phyloP scores from a whole-genome alignment of 2,888 invertebrate species.

The Cheilosia vernalis region DNA sequence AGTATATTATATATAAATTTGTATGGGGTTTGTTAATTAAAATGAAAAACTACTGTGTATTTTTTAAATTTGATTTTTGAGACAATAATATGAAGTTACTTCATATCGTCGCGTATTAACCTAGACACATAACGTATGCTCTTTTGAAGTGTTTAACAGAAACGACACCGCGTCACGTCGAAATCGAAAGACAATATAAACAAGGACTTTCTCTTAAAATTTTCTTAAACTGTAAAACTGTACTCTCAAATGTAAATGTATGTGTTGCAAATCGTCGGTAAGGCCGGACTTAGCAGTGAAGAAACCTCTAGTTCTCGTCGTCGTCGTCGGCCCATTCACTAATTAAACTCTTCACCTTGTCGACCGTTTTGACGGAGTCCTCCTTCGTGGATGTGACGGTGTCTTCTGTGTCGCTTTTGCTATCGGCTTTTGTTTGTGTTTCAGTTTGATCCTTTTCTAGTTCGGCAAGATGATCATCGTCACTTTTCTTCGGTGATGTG shows the following conservation, averaged over 20 bases:
- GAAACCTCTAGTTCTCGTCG: constrained; percentile 77
- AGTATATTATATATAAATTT: constrained; percentile 7
- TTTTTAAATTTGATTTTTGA: constrained; percentile 29
- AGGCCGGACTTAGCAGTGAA: not conserved
- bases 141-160: not conserved
- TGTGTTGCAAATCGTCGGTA: not conserved
- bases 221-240: constrained; percentile 21
- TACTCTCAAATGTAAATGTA: constrained; percentile 4
- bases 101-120: constrained; percentile 31
- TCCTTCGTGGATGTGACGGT: constrained; percentile 40
- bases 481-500: constrained; percentile 21
- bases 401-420: constrained; percentile 49
- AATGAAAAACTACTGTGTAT: not conserved
- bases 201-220: not conserved
- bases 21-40: constrained; percentile 12
- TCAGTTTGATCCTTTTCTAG: constrained; percentile 7
- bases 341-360: constrained; percentile 81
- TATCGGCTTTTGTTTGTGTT: constrained; percentile 73
- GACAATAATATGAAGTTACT: constrained; percentile 52
- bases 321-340: constrained; percentile 83
- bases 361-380: constrained; percentile 66
- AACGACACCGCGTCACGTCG: not conserved
- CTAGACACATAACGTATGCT: constrained; percentile 1
- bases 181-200: constrained; percentile 2
- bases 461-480: constrained; percentile 29